Conservation (phyloP, 1,140 invertebrate species). For the Mercenaria mercenaria region DNA sequence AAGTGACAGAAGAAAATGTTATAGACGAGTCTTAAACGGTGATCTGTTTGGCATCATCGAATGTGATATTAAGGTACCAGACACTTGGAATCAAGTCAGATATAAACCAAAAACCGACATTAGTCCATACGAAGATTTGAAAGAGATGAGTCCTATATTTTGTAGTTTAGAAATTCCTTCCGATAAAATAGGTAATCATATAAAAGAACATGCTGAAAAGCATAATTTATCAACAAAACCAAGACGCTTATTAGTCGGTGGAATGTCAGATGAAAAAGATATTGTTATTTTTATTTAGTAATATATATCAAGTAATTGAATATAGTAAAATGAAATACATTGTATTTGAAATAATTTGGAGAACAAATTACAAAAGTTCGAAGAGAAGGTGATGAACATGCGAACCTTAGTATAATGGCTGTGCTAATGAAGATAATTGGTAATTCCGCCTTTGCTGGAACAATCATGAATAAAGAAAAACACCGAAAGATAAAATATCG, state of each 20-base stretch:
- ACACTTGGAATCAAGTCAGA: background rate
- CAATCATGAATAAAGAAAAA: slow-evolving; percentile 53
- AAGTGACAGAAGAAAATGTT: too few species aligned
- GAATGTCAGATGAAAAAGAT: slow-evolving; percentile 46
- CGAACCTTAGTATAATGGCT: slow-evolving; percentile 42
- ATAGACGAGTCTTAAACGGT: slow-evolving; percentile 27
- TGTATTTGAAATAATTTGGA: slow-evolving; percentile 55
- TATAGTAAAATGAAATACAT: slow-evolving; percentile 11
- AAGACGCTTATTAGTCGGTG: slow-evolving; percentile 48
- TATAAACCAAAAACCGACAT: background rate
- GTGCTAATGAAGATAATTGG: slow-evolving; percentile 63
- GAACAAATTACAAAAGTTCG: slow-evolving; percentile 44
- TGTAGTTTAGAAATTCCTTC: slow-evolving; percentile 37
- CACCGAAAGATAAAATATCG: slow-evolving; percentile 27
- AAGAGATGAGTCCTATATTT: slow-evolving; percentile 39
- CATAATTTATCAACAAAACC: slow-evolving; percentile 36
- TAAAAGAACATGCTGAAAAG: slow-evolving; percentile 40
- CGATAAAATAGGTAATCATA: slow-evolving; percentile 53
- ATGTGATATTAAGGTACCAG: slow-evolving; percentile 60
- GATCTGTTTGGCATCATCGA: slow-evolving; percentile 68
- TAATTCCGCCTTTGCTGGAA: slow-evolving; percentile 48
- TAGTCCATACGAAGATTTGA: slow-evolving; percentile 5
- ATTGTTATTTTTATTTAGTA: slow-evolving; percentile 19
- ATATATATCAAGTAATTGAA: slow-evolving; percentile 61
- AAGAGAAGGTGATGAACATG: slow-evolving; percentile 55